These are phyloP conservation scores for Seriola aureovittata DNA, from an alignment of 2,113 vertebrate species.

Conservation along the genomic window DNA sequence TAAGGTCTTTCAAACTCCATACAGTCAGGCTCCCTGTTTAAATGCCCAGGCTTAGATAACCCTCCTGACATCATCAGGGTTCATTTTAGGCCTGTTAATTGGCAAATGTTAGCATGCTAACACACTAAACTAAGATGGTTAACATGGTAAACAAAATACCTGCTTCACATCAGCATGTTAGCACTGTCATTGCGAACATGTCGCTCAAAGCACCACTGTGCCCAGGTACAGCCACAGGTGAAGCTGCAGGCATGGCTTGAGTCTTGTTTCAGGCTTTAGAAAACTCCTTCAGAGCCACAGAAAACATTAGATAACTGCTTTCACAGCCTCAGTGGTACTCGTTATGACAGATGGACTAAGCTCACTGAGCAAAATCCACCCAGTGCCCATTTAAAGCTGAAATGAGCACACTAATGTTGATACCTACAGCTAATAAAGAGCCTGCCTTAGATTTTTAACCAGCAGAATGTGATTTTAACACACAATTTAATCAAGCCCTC, in stretches of 20 bases:
- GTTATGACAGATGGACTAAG: slow-evolving; percentile 30
- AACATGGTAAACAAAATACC: too few species aligned
- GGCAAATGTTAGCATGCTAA: not conserved
- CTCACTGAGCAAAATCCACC: slow-evolving; percentile 27
- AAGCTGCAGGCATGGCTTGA: not conserved
- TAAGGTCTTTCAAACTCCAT: not conserved
- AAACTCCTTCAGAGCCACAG: slow-evolving; percentile 1
- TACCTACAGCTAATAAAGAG: slow-evolving; percentile 56
- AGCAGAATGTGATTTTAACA: slow-evolving; percentile 11
- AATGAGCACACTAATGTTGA: slow-evolving; percentile 34
- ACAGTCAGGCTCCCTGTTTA: not conserved
- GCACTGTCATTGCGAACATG: not conserved
- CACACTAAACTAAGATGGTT: not conserved
- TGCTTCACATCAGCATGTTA: not conserved
- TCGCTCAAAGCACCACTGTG: not conserved
- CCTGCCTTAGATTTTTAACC: slow-evolving; percentile 29
- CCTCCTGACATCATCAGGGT: not conserved
- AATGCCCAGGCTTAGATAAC: not conserved
- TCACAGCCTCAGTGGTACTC: not conserved
- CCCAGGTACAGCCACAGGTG: too few species aligned
- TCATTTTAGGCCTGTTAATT: not conserved
- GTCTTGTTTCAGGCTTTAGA: not conserved
- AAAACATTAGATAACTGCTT: slow-evolving; percentile 27
- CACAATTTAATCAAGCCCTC: slow-evolving; percentile 44
- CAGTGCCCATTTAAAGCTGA: slow-evolving; percentile 37